phyloP scores from a whole-genome alignment of 2,888 invertebrate genomes.

The Caradrina kadenii region DNA sequence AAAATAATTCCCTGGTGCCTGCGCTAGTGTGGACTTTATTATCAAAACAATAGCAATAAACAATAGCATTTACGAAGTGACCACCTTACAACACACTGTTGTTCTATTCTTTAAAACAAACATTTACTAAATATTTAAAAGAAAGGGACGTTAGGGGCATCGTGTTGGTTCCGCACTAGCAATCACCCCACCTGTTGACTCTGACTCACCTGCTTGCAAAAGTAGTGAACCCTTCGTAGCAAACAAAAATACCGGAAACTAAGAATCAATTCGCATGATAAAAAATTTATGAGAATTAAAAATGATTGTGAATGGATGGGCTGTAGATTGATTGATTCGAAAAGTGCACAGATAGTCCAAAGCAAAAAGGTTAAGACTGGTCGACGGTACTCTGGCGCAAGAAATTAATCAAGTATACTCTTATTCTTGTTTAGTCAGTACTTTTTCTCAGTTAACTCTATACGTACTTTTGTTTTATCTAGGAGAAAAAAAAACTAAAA shows the following conservation, averaged over 20 bases:
- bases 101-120: constrained; percentile 30
- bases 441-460: too few relatives aligned
- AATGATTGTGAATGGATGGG: neutral
- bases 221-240: constrained; percentile 65
- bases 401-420: too few relatives aligned
- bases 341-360: neutral
- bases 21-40: neutral
- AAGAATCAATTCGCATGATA: constrained; percentile 34
- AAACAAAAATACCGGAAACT: constrained; percentile 34
- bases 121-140: constrained; percentile 41
- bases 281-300: neutral
- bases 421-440: too few relatives aligned
- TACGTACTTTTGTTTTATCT: too few relatives aligned
- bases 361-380: neutral
- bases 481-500: constrained; percentile 7
- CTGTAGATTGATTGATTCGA: neutral
- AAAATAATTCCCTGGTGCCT: neutral
- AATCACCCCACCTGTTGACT: constrained; percentile 88
- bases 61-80: neutral
- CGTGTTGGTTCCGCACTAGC: constrained; percentile 81
- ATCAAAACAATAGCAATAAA: neutral
- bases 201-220: constrained; percentile 86
- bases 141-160: constrained; percentile 65
- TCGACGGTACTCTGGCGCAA: neutral
- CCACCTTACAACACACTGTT: constrained; percentile 11